Base-by-base conservation (phyloP, 2,888 invertebrate genomes). In the Listrodromus nycthemerus region DNA sequence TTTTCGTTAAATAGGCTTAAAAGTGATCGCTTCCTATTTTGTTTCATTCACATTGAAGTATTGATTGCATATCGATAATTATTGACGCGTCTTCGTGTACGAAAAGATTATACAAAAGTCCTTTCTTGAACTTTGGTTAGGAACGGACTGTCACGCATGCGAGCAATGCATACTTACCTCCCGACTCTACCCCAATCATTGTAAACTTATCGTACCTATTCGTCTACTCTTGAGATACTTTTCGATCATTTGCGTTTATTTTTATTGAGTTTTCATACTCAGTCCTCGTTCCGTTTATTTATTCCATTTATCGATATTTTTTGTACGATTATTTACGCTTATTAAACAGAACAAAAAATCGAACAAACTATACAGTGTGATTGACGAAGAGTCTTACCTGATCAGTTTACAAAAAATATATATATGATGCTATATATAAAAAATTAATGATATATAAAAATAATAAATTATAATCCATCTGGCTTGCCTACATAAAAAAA, bases 1-100 rank as follows among this genome's bases (percentile, higher is more conserved):
- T 71, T 81, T 88, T 67, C 85, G 82, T 87, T 87, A 77, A 80
- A 83, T 86, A 88, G 86, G 88, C 87, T 88, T 86, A 24, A 55
- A 85, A 89, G 87, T 86, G n/a, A 75, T 58, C 71, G 80, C 84
- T 78, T 81, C 78, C 81, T 78, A 84, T 84, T 80, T 73, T 80
- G 87, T 87, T 79, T 27, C 1, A 61, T 82, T 83, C 50, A 65
- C 85, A 70, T 69, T 82, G 83, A 80, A 84, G 82, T 80, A 71
- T 70, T 37, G 45, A 48, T 75, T 78, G 41, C 75, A 69, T 75
- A 76, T 83, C 79, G 70, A 81, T 81, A 41, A 83, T 67, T 66
- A 48, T 79, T 41, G 50, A 48, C 75, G 63, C 37, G 63, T 65
- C 33, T 24, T 27, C 50, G 27, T 21, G 48, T 48, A 19, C 65